Percentiles rank a stretch among this genome's conserved stretches.
Conservation (phyloP, 2,797 vertebrate species). For the Miichthys miiuy region DNA sequence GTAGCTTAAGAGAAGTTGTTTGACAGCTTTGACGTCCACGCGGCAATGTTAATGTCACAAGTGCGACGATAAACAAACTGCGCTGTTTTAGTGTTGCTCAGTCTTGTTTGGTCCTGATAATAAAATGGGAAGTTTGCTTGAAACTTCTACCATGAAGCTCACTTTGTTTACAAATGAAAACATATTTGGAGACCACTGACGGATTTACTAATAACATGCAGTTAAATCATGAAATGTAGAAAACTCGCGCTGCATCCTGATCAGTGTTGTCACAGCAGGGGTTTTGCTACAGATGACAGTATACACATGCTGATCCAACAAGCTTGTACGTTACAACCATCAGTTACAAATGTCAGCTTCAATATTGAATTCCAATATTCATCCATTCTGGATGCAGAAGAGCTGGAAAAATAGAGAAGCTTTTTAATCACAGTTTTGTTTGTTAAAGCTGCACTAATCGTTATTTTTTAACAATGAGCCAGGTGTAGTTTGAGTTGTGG, state of each 20-base stretch:
- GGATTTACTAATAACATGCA: neutral
- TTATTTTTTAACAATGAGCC: neutral
- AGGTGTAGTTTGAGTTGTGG: neutral
- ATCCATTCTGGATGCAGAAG: neutral
- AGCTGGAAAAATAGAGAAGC: neutral
- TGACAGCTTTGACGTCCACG: constrained; percentile 19
- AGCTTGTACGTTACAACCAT: neutral
- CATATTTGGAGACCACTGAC: neutral
- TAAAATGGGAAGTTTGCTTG: neutral
- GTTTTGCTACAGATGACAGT: constrained; percentile 18
- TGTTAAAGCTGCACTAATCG: neutral
- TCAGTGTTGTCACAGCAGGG: constrained; percentile 25
- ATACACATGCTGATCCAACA: constrained; percentile 23
- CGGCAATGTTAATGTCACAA: neutral
- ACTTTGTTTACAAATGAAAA: constrained; percentile 11
- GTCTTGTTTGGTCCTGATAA: neutral
- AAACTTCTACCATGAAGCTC: neutral
- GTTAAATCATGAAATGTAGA: constrained; percentile 5
- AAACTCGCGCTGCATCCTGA: neutral
- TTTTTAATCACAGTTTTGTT: neutral
- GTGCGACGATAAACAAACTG: constrained; percentile 16
- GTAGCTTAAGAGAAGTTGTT: constrained; percentile 14
- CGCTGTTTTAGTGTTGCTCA: neutral
- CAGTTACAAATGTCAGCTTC: neutral
- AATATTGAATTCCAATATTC: neutral